Evolutionary conservation across 2,797 vertebrate species (phyloP).

Genomic region (Cyclopterus lumpus): DNA sequence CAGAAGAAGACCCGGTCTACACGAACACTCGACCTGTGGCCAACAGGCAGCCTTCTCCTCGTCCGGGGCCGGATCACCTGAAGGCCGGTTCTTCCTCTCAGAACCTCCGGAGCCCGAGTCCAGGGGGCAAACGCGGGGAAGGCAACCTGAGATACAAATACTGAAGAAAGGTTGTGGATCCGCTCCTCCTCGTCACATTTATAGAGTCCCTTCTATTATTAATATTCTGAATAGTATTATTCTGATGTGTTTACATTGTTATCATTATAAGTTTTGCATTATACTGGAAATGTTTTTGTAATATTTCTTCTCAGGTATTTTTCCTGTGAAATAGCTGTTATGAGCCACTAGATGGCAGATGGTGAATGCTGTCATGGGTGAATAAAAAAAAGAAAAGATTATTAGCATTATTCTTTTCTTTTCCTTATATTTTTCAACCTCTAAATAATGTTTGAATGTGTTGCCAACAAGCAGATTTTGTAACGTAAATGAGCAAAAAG

Average conservation of each 20-base stretch:
- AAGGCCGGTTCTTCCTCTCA: conserved; percentile 22
- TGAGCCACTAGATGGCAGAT: conserved; percentile 62
- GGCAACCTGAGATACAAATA: conserved; percentile 9
- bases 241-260: neutral
- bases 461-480: neutral
- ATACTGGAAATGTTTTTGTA: neutral
- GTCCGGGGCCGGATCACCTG: neutral
- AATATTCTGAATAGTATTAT: neutral
- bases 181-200: too few relatives aligned
- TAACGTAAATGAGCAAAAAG: neutral
- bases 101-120: conserved; percentile 30
- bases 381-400: too few relatives aligned
- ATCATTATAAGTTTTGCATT: neutral
- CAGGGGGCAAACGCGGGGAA: neutral
- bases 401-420: too few relatives aligned
- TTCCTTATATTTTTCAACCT: neutral
- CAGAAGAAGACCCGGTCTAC: conserved; percentile 66
- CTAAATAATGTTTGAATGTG: neutral
- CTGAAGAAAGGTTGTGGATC: conserved; percentile 1
- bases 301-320: neutral
- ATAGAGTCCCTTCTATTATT: neutral
- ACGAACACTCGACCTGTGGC: conserved; percentile 55
- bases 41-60: conserved; percentile 52
- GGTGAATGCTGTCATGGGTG: neutral
- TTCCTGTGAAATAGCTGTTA: neutral